Evolutionary conservation across 1,140 invertebrate genomes (phyloP), one percentile per base, ranked within the genome.

Genomic region (Drosophila paulistorum): DNA sequence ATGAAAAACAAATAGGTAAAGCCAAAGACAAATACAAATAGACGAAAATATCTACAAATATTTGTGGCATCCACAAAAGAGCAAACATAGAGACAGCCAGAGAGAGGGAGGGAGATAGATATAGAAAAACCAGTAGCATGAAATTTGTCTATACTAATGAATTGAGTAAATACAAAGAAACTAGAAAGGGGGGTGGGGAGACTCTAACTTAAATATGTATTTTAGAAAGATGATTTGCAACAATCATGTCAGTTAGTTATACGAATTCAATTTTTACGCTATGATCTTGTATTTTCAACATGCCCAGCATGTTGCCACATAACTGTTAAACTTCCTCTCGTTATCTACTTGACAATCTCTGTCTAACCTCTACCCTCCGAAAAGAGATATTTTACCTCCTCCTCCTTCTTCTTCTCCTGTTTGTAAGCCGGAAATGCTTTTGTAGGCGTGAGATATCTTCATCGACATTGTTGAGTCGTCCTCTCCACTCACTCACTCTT

Each of bases 1-100:
- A 79, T 81, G 84, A 89, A 87, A 83, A 89, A 61, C 77, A 87
- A 89, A 87, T 79, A 74, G 69, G 71, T 64, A 71, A 37, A 37
- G 59, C 61, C 51, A 77, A 77, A 65, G 17, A 23, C 17, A 89
- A 87, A 83, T 83, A 61, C 80, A 87, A 89, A 87, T 76, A 74
- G 10, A 63, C 61, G 30, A 77, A 77, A 65, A 51, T 51, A 51
- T 51, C 45, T 61, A 68, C 67, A 77, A 77, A 77, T 77, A 77
- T 77, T 77, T 77, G 73, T 69, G 74, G 66, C 74, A 76, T 76
- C 66, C 73, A 70, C 73, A 65, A 42, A 65, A 65, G 66, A 55
- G 45, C 73, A 81, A 68, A 77, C 77, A 82, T 69, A 10, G 7
- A 37, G 35, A 37, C 7, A 9, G 7, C 17, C 17, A 17, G 20